phyloP scores from a whole-genome alignment of 2,888 invertebrate genomes.

The Leptinotarsa rubiginosa region DNA sequence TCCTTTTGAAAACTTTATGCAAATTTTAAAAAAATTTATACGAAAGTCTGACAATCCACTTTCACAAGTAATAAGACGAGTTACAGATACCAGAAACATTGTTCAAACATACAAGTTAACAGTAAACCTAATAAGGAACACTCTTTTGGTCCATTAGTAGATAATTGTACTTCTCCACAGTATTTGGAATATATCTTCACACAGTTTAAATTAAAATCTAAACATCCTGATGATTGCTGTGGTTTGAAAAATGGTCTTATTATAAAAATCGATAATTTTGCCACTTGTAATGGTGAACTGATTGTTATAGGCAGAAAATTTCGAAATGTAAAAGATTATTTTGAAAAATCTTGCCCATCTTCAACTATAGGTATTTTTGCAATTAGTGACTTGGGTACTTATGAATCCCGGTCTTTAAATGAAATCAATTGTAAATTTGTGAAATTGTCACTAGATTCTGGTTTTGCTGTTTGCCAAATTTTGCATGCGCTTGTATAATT shows the following conservation, averaged over 20 bases:
- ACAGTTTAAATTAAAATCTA: constrained; percentile 28
- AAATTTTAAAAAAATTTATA: constrained; percentile 7
- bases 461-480: neutral
- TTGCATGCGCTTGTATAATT: neutral
- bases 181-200: constrained; percentile 26
- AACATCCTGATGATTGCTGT: constrained; percentile 30
- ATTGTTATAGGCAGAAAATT: constrained; percentile 28
- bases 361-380: constrained; percentile 30
- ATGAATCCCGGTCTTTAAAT: constrained; percentile 14
- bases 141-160: constrained; percentile 8
- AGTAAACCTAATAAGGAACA: constrained; percentile 22
- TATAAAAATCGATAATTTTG: constrained; percentile 26
- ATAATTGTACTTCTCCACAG: constrained; percentile 23
- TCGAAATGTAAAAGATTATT: constrained; percentile 24
- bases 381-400: neutral
- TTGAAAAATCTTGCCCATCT: constrained; percentile 28
- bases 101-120: neutral
- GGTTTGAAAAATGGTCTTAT: constrained; percentile 26
- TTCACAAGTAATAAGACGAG: constrained; percentile 22
- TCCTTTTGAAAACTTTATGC: constrained; percentile 21
- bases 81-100: constrained; percentile 10
- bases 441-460: constrained; percentile 13
- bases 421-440: constrained; percentile 25
- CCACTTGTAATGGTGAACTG: constrained; percentile 17
- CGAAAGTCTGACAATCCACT: constrained; percentile 29